Percentiles rank a stretch among this genome's conserved stretches.
Evolutionary conservation across 92 coral and sea anemone genomes (phyloP).

Genomic region (Zoanthus sociatus): DNA sequence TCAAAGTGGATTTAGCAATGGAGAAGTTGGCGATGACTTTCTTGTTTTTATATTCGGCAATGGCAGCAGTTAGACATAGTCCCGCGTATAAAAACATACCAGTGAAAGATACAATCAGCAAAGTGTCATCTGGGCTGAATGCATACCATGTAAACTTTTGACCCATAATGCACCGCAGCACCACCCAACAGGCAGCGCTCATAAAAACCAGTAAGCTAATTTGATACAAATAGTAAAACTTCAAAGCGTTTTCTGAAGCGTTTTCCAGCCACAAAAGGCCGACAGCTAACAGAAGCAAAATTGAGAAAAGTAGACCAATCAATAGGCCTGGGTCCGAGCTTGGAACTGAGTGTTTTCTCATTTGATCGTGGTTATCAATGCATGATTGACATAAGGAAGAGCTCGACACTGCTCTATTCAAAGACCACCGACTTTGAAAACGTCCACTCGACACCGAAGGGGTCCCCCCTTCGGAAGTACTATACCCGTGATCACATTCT

Average conservation of each 20-base stretch:
- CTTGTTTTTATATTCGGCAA: conserved; percentile 89
- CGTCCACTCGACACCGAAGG: conserved; percentile 84
- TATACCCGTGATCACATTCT: conserved; percentile 88
- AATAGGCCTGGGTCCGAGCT: conserved; percentile 96
- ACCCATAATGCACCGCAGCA: conserved; percentile 86
- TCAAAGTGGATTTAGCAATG: conserved; percentile 83
- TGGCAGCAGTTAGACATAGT: conserved; percentile 90
- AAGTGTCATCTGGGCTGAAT: conserved; percentile 90
- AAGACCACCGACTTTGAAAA: conserved; percentile 80
- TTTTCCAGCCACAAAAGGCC: conserved; percentile 90
- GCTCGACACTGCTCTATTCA: conserved; percentile 87
- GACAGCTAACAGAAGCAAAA: conserved; percentile 86
- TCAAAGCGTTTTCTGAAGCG: conserved; percentile 80
- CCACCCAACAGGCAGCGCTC: conserved; percentile 94
- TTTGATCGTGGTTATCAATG: conserved; percentile 82
- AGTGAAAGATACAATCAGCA: conserved; percentile 84
- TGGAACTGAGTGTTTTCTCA: conserved; percentile 81
- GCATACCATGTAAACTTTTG: conserved; percentile 94
- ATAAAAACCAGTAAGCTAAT: conserved; percentile 79
- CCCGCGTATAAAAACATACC: conserved; percentile 93
- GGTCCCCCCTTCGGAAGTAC: conserved; percentile 89
- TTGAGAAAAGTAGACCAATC: conserved; percentile 87
- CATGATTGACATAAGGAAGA: conserved; percentile 92
- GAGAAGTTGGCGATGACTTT: conserved; percentile 82
- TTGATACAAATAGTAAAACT: conserved; percentile 90